Evolutionary conservation across 2,888 invertebrate species (phyloP).

Genomic region (Hololepta plana): DNA sequence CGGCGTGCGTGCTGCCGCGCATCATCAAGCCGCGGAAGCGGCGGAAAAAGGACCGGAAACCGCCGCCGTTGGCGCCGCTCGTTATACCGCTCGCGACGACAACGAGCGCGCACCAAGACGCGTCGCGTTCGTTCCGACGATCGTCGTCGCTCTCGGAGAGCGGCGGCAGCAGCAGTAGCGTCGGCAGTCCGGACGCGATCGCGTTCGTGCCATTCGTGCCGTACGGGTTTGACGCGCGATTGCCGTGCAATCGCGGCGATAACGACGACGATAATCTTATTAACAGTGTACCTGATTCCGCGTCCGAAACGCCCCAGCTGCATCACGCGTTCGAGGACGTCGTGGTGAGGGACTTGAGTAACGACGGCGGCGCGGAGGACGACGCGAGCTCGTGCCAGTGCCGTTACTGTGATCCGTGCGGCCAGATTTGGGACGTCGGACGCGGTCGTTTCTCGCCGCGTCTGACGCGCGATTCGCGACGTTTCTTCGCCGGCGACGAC

Average conservation of each 20-base stretch:
- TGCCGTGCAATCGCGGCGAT: constrained; percentile 3
- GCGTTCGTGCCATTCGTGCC: background rate
- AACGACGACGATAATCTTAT: constrained; percentile 9
- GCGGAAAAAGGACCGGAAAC: constrained; percentile 76
- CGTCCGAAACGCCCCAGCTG: constrained; percentile 21
- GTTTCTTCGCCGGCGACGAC: background rate
- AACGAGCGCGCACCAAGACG: too few species aligned
- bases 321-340: constrained; percentile 28
- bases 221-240: too few species aligned
- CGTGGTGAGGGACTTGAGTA: constrained; percentile 7
- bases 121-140: constrained; percentile 2
- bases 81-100: too few species aligned
- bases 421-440: constrained; percentile 58
- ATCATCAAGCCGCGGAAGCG: constrained; percentile 81
- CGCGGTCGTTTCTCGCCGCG: constrained; percentile 36
- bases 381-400: constrained; percentile 60
- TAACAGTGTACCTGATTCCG: constrained; percentile 5
- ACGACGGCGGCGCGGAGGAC: constrained; percentile 14
- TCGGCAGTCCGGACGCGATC: background rate
- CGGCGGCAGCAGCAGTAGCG: constrained; percentile 1
- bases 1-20: constrained; percentile 65
- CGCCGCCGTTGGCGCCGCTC: too few species aligned
- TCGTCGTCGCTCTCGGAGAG: constrained; percentile 4
- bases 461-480: constrained; percentile 20
- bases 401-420: constrained; percentile 56